Conservation (phyloP, 2,797 vertebrate genomes). For the Cichlasoma orientale region DNA sequence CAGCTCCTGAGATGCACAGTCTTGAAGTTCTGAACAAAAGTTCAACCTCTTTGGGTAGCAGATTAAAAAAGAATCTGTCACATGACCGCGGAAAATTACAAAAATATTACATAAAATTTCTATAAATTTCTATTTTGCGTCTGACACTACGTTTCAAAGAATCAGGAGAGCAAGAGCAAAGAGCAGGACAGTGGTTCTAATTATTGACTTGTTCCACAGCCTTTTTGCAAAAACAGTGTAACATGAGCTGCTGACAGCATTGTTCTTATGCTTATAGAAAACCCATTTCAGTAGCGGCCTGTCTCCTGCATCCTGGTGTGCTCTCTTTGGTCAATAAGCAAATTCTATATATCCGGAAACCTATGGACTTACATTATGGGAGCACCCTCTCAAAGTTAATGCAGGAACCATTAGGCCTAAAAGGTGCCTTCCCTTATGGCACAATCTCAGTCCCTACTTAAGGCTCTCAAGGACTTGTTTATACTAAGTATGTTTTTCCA, state of each 20-base stretch:
- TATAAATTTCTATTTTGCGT: neutral
- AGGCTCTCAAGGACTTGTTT: conserved; percentile 50
- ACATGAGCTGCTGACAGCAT: conserved; percentile 38
- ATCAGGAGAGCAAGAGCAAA: neutral
- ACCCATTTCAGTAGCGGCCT: conserved; percentile 35
- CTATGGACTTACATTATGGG: conserved; percentile 42
- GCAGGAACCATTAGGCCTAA: conserved; percentile 71
- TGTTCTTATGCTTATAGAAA: conserved; percentile 31
- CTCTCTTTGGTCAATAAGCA: conserved; percentile 55
- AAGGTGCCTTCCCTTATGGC: conserved; percentile 51
- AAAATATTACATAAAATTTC: neutral
- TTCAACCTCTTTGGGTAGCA: neutral
- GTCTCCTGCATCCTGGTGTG: conserved; percentile 19
- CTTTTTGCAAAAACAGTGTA: conserved; percentile 4
- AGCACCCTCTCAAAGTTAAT: conserved; percentile 45
- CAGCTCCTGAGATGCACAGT: neutral
- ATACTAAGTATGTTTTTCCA: conserved; percentile 45
- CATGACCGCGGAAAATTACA: neutral
- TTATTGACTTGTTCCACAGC: conserved; percentile 15
- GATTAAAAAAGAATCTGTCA: neutral
- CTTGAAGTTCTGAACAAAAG: neutral
- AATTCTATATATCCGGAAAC: conserved; percentile 35
- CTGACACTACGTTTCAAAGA: neutral
- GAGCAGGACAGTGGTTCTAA: neutral
- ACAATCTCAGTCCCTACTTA: conserved; percentile 55